Evolutionary conservation across 2,888 invertebrate species (phyloP).

Genomic region (Erebia epiphron): DNA sequence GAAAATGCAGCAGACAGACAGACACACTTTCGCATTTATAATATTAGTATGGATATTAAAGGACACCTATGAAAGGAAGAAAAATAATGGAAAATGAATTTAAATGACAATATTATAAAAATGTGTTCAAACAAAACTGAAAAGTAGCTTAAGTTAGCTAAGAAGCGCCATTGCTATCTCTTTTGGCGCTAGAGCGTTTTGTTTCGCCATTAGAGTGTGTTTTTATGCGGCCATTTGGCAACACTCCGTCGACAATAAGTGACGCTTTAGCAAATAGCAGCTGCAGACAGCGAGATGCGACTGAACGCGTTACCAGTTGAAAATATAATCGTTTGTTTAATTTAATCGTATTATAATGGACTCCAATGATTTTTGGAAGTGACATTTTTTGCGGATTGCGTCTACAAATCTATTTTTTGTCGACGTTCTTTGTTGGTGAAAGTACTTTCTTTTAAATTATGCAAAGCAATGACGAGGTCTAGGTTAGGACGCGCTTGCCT

Average conservation of each 20-base stretch:
- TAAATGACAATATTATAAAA: too few relatives aligned
- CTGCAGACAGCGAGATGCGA: not conserved
- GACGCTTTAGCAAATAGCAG: not conserved
- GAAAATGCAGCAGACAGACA: too few relatives aligned
- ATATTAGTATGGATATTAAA: too few relatives aligned
- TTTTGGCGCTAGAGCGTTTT: not conserved
- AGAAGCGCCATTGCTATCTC: not conserved
- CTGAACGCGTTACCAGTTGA: not conserved
- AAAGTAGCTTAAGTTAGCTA: not conserved
- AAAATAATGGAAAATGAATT: too few relatives aligned
- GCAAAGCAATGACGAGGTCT: too few relatives aligned
- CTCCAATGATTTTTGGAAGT: not conserved
- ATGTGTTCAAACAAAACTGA: not conserved
- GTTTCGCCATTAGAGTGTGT: conserved; percentile 7
- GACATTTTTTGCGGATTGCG: not conserved
- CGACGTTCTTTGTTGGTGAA: too few relatives aligned
- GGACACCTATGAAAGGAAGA: too few relatives aligned
- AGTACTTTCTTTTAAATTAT: too few relatives aligned
- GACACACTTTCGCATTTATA: too few relatives aligned
- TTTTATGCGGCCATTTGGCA: conserved; percentile 15
- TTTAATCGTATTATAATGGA: not conserved
- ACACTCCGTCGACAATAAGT: not conserved
- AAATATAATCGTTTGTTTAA: not conserved
- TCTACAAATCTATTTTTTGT: not conserved
- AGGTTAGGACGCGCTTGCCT: too few relatives aligned